Evolutionary conservation across 2,797 vertebrate genomes (phyloP), one percentile per base, ranked within the genome.

Genomic region (Micropoecilia bifurca): DNA sequence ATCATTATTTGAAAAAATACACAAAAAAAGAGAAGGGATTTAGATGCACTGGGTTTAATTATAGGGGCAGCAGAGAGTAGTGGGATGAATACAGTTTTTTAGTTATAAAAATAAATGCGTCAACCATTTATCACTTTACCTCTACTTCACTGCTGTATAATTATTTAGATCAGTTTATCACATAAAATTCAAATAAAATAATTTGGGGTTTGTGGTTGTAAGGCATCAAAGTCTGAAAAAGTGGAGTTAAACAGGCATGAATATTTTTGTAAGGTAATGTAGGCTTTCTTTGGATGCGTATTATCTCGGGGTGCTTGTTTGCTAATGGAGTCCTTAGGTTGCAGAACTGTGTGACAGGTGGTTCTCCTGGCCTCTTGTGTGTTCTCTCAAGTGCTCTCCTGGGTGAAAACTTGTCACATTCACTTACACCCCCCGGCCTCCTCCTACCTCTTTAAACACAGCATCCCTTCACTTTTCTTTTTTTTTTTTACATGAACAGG

Each of bases 321-420:
- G 71, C 87, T 94, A 91, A 94, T 93, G 91, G 93, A 95, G 90
- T 92, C 90, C 87, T 93, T 92, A 90, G 92, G 92, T 93, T 91
- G 85, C 90, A 91, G 90, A 92, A 90, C 88, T 90, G 90, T 86
- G 88, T 94, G 92, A 92, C 94, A 93, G 93, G 92, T 93, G 88
- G 91, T 89, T 92, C 88, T 86, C 84, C 89, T 82, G 93, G 93
- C 91, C 92, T 90, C 88, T 87, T 83, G 90, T 89, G 91, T 91
- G 89, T 82, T 87, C 89, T 92, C 90, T 85, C 91, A 90, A 92
- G 89, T 87, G 88, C 90, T 94, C 93, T 94, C 93, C 87, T 91
- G 92, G 92, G 93, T 92, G 88, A 93, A 90, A 85, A 87, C 89
- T 93, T 95, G 93, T 95, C 94, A 93, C 92, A 93, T 92, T 85